phyloP scores from a whole-genome alignment of 2,888 invertebrate species.

The Cataglyphis albicans region DNA sequence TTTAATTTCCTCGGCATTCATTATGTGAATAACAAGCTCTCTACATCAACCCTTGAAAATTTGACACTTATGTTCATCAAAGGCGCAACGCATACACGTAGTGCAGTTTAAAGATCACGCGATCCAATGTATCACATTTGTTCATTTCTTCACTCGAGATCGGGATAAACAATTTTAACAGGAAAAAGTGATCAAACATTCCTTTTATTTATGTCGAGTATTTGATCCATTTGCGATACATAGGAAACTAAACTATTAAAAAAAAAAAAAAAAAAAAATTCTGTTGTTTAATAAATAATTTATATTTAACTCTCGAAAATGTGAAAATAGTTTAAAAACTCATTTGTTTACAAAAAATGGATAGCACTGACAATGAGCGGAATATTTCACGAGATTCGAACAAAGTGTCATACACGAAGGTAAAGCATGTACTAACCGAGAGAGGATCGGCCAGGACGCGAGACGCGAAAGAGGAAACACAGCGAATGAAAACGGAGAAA shows the following conservation, averaged over 20 bases:
- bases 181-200: neutral
- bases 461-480: slow-evolving; percentile 63
- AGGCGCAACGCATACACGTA: slow-evolving; percentile 4
- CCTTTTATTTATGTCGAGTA: neutral
- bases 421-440: slow-evolving; percentile 76
- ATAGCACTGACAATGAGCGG: neutral
- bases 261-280: neutral
- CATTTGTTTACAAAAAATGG: neutral
- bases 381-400: slow-evolving; percentile 51
- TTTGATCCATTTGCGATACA: slow-evolving; percentile 2
- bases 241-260: neutral
- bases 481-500: slow-evolving; percentile 52
- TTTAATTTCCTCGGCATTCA: slow-evolving; percentile 80
- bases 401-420: slow-evolving; percentile 77
- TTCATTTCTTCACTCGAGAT: neutral
- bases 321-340: neutral
- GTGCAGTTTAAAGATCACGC: neutral
- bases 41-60: slow-evolving; percentile 14
- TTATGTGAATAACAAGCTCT: slow-evolving; percentile 60
- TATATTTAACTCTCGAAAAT: neutral
- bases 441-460: slow-evolving; percentile 62
- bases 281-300: neutral
- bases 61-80: neutral
- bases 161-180: neutral
- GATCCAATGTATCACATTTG: slow-evolving; percentile 2